A percentile compares a stretch with the other conserved stretches of the same genome.
Evolutionary conservation across 2,113 vertebrate species (phyloP).

Genomic region (Colossoma macropomum): DNA sequence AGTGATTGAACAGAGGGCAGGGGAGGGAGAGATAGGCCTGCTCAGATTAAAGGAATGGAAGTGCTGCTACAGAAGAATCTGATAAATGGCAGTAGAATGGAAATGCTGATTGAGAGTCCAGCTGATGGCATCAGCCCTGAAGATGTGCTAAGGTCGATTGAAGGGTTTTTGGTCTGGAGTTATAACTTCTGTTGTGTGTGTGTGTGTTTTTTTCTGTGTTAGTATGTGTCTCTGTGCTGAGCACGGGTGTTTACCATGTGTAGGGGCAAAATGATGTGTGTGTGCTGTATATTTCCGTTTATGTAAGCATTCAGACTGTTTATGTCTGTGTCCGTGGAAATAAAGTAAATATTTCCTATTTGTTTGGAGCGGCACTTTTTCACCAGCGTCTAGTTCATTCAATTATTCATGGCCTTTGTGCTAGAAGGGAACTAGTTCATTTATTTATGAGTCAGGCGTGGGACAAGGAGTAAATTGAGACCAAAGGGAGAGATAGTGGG

Average conservation of each 20-base stretch:
- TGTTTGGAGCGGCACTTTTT: constrained; percentile 22
- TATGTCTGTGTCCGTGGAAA: background rate
- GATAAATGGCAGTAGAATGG: constrained; percentile 58
- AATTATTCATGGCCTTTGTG: constrained; percentile 62
- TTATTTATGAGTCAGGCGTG: constrained; percentile 67
- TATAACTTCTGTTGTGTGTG: constrained; percentile 14
- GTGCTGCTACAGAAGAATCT: constrained; percentile 42
- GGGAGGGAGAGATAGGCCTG: constrained; percentile 46
- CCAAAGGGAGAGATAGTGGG: constrained; percentile 30
- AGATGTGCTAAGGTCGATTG: constrained; percentile 41
- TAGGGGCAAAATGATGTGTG: background rate
- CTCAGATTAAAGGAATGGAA: constrained; percentile 50
- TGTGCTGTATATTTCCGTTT: background rate
- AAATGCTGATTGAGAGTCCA: constrained; percentile 52
- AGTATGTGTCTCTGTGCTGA: constrained; percentile 3
- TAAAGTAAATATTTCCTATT: constrained; percentile 40
- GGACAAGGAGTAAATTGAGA: constrained; percentile 64
- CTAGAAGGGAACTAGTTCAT: constrained; percentile 61
- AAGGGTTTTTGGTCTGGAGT: constrained; percentile 21
- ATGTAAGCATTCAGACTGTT: constrained; percentile 7
- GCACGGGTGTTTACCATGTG: background rate
- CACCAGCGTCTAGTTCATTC: constrained; percentile 39
- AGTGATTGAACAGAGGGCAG: constrained; percentile 35
- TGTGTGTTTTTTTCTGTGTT: background rate
- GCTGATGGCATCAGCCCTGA: constrained; percentile 49